Base-by-base conservation (phyloP, 2,797 vertebrate genomes). In the Schizothorax lantsangensis region DNA sequence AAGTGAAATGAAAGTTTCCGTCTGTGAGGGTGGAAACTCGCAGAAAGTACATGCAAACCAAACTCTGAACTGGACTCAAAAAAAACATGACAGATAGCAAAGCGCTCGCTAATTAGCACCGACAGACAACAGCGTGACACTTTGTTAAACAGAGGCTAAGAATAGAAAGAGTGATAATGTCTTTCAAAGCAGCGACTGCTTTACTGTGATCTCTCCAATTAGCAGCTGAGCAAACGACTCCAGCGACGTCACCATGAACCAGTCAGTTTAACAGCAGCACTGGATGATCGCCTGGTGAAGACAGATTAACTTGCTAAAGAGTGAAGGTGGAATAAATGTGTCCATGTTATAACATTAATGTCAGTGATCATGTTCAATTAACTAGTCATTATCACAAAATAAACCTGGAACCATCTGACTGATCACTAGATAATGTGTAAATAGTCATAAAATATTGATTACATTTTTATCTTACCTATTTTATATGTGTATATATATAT, bases 171-270 rank as follows among this genome's bases (percentile, higher is more conserved):
- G 68, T 19, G 83, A 85, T 83, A 83, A 86, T 47, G 33, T 77
- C 80, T 73, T 87, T 9, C 47, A 84, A 57, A 75, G 49, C 23
- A 81, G 57, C 21, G 1, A 47, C 26, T 68, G n/a, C 40, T 33
- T n/a, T 15, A 52, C 52, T 72, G 74, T 74, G 43, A 77, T 54
- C 49, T 71, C 82, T 30, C 59, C 52, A 87, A 88, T 87, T 85
- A 85, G 69, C 87, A 82, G 72, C 74, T 84, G 43, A 52, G 19
- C 12, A 36, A 66, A 79, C 33, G 15, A 68, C 14, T 38, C 82
- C 11, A 3, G 12, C 21, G 19, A 68, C 19, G 59, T 84, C 74
- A 86, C 9, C 26, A n/a, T 11, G 10, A 23, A 72, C 45, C 79
- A 74, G 64, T 23, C 54, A n/a, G 54, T 23, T 54, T 57, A 57